phyloP scores from a whole-genome alignment of 37 sponge, comb jelly and placozoan genomes.

The Oopsacas minuta region DNA sequence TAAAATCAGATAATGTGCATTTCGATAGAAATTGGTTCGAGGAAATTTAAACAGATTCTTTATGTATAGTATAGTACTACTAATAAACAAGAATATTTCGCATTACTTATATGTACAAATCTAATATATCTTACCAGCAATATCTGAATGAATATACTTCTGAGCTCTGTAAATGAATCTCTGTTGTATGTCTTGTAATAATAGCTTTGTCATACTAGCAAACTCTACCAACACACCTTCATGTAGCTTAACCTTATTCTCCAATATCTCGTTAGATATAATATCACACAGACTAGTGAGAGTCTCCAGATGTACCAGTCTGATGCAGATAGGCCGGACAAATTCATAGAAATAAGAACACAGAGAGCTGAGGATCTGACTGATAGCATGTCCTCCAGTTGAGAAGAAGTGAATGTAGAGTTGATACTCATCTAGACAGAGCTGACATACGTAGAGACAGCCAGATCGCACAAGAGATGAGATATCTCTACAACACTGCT shows the following conservation, averaged over 20 bases:
- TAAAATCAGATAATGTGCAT: neutral
- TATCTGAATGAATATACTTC: slow-evolving; percentile 78
- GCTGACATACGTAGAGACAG: slow-evolving; percentile 70
- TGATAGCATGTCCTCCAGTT: slow-evolving; percentile 21
- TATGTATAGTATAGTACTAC: no score
- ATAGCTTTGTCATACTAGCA: slow-evolving; percentile 53
- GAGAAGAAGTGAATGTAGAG: slow-evolving; percentile 81
- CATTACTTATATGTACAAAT: no score
- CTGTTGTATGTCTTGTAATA: slow-evolving; percentile 92
- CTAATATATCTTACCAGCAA: slow-evolving; percentile 42
- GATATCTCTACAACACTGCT: slow-evolving; percentile 40
- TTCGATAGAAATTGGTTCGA: no score
- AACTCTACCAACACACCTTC: slow-evolving; percentile 59
- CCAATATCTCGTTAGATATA: slow-evolving; percentile 21
- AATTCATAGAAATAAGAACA: slow-evolving; percentile 69
- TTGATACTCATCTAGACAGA: slow-evolving; percentile 88
- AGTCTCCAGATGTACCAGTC: slow-evolving; percentile 81
- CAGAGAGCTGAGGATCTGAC: slow-evolving; percentile 70
- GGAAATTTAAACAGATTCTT: no score
- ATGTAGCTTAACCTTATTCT: slow-evolving; percentile 24
- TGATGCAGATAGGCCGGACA: slow-evolving; percentile 77
- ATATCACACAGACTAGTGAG: slow-evolving; percentile 85
- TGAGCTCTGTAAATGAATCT: slow-evolving; percentile 85
- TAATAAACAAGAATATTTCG: no score
- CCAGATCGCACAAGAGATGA: slow-evolving; percentile 51